phyloP scores from a whole-genome alignment of 2,888 invertebrate genomes.

The Philereme transversata region DNA sequence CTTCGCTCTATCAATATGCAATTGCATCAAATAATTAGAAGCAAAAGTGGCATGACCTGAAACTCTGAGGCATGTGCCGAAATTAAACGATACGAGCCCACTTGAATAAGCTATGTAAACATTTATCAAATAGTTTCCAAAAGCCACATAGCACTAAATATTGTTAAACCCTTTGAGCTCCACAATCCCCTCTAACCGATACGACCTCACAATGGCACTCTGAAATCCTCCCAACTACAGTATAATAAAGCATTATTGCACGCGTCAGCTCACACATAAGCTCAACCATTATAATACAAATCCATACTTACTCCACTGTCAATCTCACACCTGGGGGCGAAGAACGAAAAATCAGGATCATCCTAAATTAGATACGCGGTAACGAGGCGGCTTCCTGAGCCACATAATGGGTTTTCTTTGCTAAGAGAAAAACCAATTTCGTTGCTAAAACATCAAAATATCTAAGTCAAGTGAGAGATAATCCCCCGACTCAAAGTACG shows the following conservation, averaged over 20 bases:
- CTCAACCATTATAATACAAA: constrained; percentile 56
- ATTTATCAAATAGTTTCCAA: constrained; percentile 13
- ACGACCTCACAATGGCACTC: constrained; percentile 39
- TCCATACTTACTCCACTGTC: constrained; percentile 59
- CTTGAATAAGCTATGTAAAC: neutral
- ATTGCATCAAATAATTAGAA: too few species aligned
- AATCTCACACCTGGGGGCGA: constrained; percentile 62
- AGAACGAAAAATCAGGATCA: constrained; percentile 66
- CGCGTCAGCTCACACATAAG: constrained; percentile 46
- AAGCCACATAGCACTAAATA: constrained; percentile 25
- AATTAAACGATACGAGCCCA: neutral
- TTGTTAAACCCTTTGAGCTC: constrained; percentile 30
- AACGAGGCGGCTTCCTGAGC: constrained; percentile 60
- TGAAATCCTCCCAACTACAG: constrained; percentile 37
- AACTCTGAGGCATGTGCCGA: too few species aligned
- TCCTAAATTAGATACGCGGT: constrained; percentile 72
- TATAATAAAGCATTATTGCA: constrained; percentile 42
- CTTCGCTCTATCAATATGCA: too few species aligned
- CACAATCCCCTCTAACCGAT: constrained; percentile 37
- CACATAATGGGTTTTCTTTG: constrained; percentile 70
- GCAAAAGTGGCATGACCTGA: too few species aligned
- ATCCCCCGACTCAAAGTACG: constrained; percentile 57
- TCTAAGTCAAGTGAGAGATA: constrained; percentile 70
- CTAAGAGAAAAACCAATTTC: constrained; percentile 72
- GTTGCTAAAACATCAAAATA: constrained; percentile 71